Evolutionary conservation across 2,113 vertebrate species (phyloP).

Genomic region (Neoarius graeffei): DNA sequence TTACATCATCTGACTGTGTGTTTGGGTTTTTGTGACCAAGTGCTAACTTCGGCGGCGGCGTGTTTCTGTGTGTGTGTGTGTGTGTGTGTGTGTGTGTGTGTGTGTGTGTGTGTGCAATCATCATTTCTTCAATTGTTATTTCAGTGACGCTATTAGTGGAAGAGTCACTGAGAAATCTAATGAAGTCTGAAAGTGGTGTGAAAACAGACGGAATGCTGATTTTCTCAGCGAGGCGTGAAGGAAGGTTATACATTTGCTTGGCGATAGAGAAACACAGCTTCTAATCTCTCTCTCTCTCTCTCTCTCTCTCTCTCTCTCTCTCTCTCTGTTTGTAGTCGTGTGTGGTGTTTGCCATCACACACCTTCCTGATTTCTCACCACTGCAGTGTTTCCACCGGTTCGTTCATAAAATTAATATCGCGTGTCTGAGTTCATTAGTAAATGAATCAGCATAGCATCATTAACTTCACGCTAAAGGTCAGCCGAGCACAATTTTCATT

Average conservation of each 20-base stretch:
- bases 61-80: no score
- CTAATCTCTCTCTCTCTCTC: not conserved
- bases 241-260: not conserved
- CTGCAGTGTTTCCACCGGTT: not conserved
- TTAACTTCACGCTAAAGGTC: constrained; percentile 39
- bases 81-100: no score
- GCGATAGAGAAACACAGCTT: not conserved
- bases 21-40: not conserved
- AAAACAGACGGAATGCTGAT: not conserved
- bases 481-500: not conserved
- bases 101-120: no score
- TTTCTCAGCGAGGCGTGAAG: not conserved
- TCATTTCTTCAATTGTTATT: not conserved
- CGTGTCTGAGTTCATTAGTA: constrained; percentile 23
- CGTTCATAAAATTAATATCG: not conserved
- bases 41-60: no score
- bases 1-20: not conserved
- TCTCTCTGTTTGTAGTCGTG: not conserved
- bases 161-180: not conserved
- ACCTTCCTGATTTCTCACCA: not conserved
- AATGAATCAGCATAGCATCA: constrained; percentile 18
- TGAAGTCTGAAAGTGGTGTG: not conserved
- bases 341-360: not conserved
- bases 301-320: constrained; percentile 14
- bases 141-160: not conserved